phyloP scores from a whole-genome alignment of 2,113 vertebrate species.

The Eptatretus burgeri region DNA sequence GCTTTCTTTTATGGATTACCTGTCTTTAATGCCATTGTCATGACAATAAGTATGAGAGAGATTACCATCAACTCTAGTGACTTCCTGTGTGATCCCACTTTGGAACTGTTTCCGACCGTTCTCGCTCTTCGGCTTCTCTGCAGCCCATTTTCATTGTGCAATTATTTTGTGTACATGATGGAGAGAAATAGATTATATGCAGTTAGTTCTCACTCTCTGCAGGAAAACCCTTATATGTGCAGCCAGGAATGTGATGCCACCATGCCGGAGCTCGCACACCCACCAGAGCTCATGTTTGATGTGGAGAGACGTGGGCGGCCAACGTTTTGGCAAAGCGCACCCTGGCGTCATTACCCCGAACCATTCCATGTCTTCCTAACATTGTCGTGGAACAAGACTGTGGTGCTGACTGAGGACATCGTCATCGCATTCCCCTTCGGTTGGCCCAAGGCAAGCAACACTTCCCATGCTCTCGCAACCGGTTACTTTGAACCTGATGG shows the following conservation, averaged over 20 bases:
- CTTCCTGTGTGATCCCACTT: no score
- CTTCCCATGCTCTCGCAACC: no score
- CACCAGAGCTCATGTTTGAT: constrained; percentile 84
- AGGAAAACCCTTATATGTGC: constrained; percentile 99
- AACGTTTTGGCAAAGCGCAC: constrained; percentile 86
- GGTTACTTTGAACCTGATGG: no score
- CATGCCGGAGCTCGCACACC: constrained; percentile 73
- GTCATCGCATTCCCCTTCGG: constrained; percentile 84
- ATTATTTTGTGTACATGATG: no score
- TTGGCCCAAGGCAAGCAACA: constrained; percentile 19
- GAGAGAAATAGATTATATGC: no score
- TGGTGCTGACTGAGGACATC: constrained; percentile 89
- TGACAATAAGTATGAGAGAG: no score
- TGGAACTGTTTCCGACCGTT: no score
- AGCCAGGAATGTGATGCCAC: constrained; percentile 84
- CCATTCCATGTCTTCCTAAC: constrained; percentile 79
- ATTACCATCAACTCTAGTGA: no score
- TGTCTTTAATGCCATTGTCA: no score
- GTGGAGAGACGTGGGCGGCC: constrained; percentile 73
- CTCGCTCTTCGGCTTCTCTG: no score
- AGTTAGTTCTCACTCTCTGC: constrained; percentile 11
- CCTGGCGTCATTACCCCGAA: constrained; percentile 81
- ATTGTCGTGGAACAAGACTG: constrained; percentile 93
- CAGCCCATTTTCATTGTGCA: no score
- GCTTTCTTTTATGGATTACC: no score